Evolutionary conservation across 2,888 invertebrate species (phyloP).

Genomic region (Trichogramma evanescens): DNA sequence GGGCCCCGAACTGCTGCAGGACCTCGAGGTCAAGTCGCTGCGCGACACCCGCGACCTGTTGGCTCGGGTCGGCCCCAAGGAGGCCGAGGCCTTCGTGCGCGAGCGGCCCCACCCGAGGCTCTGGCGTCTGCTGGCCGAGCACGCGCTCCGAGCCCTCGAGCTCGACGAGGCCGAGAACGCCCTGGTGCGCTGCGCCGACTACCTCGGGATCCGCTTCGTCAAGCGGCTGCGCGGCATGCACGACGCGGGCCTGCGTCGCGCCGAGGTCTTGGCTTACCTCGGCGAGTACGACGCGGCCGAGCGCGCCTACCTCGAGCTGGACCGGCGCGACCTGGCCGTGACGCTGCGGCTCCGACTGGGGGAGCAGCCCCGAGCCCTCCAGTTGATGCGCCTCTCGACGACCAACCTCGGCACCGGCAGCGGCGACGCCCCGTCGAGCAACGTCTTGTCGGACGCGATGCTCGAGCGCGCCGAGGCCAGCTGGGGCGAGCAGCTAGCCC

Average conservation of each 20-base stretch:
- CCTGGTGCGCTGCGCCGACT: constrained; percentile 90
- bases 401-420: constrained; percentile 58
- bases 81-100: constrained; percentile 91
- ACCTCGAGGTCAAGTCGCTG: constrained; percentile 87
- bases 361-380: constrained; percentile 92
- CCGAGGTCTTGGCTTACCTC: constrained; percentile 87
- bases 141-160: constrained; percentile 81
- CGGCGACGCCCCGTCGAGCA: constrained; percentile 59
- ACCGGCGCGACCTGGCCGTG: constrained; percentile 90
- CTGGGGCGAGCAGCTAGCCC: constrained; percentile 87
- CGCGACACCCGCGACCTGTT: constrained; percentile 86
- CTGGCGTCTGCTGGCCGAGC: constrained; percentile 89
- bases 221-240: constrained; percentile 78
- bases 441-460: constrained; percentile 66
- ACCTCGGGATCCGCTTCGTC: constrained; percentile 87
- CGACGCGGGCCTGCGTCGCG: constrained; percentile 69
- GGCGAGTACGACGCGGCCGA: constrained; percentile 93
- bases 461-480: constrained; percentile 82
- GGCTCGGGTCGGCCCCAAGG: constrained; percentile 84
- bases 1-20: constrained; percentile 63
- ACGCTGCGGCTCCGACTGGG: constrained; percentile 81
- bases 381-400: constrained; percentile 53
- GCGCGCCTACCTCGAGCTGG: constrained; percentile 84
- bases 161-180: constrained; percentile 88
- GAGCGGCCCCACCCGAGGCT: constrained; percentile 93